These are phyloP conservation scores for Habroteleia sp. DNA, from an alignment of 2,888 invertebrate species.

Conservation along the genomic window DNA sequence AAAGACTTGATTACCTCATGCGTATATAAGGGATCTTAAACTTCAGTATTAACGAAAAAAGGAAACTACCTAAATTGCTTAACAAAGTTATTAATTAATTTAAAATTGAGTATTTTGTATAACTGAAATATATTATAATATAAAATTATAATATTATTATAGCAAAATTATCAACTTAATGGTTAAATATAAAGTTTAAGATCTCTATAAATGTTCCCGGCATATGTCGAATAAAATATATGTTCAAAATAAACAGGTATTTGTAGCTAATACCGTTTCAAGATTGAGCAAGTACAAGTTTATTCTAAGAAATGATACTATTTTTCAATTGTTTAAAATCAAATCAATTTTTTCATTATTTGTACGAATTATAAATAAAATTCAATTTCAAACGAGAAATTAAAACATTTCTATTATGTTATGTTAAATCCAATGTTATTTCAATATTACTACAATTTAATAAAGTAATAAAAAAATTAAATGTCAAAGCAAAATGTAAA, in stretches of 20 bases:
- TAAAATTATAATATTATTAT: neutral
- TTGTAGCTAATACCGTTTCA: too few relatives aligned
- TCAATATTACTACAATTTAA: too few relatives aligned
- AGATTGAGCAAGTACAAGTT: too few relatives aligned
- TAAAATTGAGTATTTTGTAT: conserved; percentile 36
- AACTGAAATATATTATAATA: conserved; percentile 1
- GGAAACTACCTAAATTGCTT: conserved; percentile 1
- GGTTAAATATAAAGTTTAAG: conserved; percentile 14
- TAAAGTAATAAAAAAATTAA: too few relatives aligned
- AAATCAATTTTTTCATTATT: too few relatives aligned
- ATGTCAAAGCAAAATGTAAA: too few relatives aligned
- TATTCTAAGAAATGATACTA: too few relatives aligned
- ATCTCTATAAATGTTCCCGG: conserved; percentile 8
- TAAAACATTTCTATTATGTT: conserved; percentile 14
- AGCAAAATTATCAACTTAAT: conserved; percentile 1
- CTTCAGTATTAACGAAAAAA: conserved; percentile 12
- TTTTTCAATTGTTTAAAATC: too few relatives aligned
- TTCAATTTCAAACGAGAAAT: conserved; percentile 9
- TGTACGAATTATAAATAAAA: conserved; percentile 10
- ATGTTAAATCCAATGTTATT: too few relatives aligned
- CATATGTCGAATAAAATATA: too few relatives aligned
- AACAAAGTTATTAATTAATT: conserved; percentile 3
- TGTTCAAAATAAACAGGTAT: too few relatives aligned
- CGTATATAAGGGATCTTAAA: conserved; percentile 23
- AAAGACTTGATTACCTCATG: conserved; percentile 39